Evolutionary conservation across 2,113 vertebrate genomes (phyloP).

Genomic region (Pogona vitticeps): DNA sequence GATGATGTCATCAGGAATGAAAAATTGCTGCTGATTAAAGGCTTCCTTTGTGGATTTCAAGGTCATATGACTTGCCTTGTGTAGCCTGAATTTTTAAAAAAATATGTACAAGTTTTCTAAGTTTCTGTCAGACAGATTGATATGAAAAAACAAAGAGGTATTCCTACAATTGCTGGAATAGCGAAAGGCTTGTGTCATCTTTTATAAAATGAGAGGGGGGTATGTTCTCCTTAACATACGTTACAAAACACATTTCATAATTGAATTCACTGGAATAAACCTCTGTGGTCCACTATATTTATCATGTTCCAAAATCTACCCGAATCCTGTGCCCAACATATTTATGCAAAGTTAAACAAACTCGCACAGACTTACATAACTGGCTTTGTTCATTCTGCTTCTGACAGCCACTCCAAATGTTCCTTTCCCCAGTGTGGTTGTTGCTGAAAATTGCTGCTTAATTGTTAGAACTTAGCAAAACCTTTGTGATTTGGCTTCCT

Average conservation of each 20-base stretch:
- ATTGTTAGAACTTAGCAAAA: neutral
- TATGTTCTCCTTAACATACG: neutral
- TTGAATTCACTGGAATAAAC: neutral
- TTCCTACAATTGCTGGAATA: no score
- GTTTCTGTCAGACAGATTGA: no score
- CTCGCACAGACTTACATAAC: neutral
- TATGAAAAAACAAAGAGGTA: no score
- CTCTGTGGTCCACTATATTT: neutral
- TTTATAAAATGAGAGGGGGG: neutral
- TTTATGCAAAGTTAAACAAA: neutral
- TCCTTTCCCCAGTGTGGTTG: neutral
- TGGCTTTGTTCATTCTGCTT: neutral
- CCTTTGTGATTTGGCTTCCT: neutral
- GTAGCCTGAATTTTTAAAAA: no score
- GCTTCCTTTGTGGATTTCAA: no score
- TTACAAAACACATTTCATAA: neutral
- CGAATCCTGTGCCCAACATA: neutral
- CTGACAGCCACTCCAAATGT: neutral
- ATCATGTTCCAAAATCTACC: neutral
- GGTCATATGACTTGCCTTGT: no score
- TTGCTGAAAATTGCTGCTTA: neutral
- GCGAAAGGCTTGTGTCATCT: neutral
- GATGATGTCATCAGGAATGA: no score
- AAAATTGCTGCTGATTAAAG: no score
- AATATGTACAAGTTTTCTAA: no score